Evolutionary conservation across 2,888 invertebrate genomes (phyloP), one percentile per base, ranked within the genome.

Genomic region (Prenolepis imparis): DNA sequence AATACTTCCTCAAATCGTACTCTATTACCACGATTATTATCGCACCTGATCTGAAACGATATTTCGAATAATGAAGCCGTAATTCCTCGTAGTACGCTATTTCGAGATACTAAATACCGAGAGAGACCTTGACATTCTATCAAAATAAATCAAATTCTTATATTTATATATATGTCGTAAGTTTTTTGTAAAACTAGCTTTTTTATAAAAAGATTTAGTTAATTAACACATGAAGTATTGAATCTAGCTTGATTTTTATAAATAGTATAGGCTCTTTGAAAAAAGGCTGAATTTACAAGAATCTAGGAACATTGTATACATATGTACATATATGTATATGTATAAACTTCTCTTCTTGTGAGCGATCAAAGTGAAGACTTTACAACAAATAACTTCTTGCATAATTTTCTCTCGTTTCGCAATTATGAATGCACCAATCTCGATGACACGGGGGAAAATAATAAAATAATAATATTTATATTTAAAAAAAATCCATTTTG

Each of bases 61-160:
- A 72, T 21, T 55, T 21, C 15, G 21, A 15, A 72, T 24, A 57
- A 72, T 15, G 32, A 36, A 70, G 6, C 24, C 21, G 24, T 57
- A 36, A 55, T 72, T 57, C 72, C 32, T 57, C 55, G 57, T 11
- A 57, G 24, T 3, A 18, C 57, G 15, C 15, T n/a, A 21, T 28
- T 2, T 32, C 32, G 32, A 48, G 70, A 21, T 72, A 72, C 2
- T 24, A 39, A 72, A 18, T 39, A 11, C 18, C 21, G 36, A n/a
- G n/a, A n/a, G n/a, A n/a, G n/a, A 39, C 39, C 57, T 72, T 57
- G 57, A 39, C 18, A 57, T 39, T 57, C 57, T 57, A 1, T 57
- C 18, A 18, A 57, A 72, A 72, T 18, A 11, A 9, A 57, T 24
- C 57, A 68, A 32, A n/a, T 52, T 8, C 8, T 52, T n/a, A 6